Percentiles rank a stretch among this genome's conserved stretches.
Conservation (phyloP, 2,113 vertebrate species). For the Microtus ochrogaster region DNA sequence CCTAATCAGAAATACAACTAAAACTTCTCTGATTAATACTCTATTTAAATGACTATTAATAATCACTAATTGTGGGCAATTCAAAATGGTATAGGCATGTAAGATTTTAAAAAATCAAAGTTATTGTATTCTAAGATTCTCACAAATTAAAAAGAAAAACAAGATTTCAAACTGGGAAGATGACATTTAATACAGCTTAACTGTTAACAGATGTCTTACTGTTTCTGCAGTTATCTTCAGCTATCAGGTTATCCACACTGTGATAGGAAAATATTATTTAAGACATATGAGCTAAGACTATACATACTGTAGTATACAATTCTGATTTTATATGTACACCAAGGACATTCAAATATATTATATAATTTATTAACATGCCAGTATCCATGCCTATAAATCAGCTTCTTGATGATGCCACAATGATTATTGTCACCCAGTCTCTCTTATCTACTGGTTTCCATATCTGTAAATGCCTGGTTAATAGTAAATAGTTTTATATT, state of each 20-base stretch:
- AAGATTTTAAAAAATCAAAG: constrained; percentile 38
- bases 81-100: not conserved
- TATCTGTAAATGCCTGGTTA: not conserved
- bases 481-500: not conserved
- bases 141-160: not conserved
- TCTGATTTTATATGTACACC: not conserved
- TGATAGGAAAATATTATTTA: constrained; percentile 12
- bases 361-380: not conserved
- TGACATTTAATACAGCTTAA: not conserved
- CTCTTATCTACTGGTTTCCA: not conserved
- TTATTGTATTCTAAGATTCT: not conserved
- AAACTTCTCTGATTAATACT: constrained; percentile 22
- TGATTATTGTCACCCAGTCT: not conserved
- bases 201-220: not conserved
- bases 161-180: not conserved
- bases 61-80: not conserved
- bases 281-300: not conserved
- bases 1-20: constrained; percentile 48
- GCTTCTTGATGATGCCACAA: not conserved
- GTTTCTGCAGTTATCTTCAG: not conserved
- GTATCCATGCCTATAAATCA: not conserved
- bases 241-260: not conserved
- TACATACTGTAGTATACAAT: not conserved
- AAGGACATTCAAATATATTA: not conserved
- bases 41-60: constrained; percentile 51